phyloP scores from a whole-genome alignment of 2,113 vertebrate species.

The Spea multiplicata region DNA sequence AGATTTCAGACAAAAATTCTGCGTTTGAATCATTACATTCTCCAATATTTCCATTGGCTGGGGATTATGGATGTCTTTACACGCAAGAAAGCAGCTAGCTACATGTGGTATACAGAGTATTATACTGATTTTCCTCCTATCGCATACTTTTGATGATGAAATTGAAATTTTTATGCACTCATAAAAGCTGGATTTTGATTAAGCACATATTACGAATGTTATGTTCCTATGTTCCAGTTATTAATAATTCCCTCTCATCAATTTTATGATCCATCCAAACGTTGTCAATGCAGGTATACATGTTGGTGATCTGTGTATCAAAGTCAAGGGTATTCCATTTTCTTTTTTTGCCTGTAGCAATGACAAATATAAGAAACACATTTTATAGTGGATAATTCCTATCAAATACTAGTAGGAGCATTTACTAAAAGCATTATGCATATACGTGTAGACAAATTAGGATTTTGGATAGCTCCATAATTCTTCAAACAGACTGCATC shows the following conservation, averaged over 20 bases:
- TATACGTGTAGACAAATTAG: no score
- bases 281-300: slow-evolving; percentile 6
- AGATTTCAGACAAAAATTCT: no score
- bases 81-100: no score
- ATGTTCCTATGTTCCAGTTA: slow-evolving; percentile 10
- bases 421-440: no score
- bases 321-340: slow-evolving; percentile 10
- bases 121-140: no score
- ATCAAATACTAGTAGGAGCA: background rate
- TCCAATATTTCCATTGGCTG: no score
- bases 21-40: no score
- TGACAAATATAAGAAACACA: background rate
- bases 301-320: slow-evolving; percentile 15
- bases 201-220: background rate
- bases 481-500: no score
- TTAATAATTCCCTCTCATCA: slow-evolving; percentile 29
- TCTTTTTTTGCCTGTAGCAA: slow-evolving; percentile 10
- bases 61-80: no score
- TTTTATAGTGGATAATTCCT: background rate
- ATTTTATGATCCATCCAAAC: slow-evolving; percentile 21
- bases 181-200: background rate
- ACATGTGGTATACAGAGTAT: no score
- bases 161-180: background rate
- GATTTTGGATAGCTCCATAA: no score
- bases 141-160: no score